These are phyloP conservation scores for Perizoma flavofasciatum DNA, from an alignment of 2,888 invertebrate species.

Conservation along the genomic window DNA sequence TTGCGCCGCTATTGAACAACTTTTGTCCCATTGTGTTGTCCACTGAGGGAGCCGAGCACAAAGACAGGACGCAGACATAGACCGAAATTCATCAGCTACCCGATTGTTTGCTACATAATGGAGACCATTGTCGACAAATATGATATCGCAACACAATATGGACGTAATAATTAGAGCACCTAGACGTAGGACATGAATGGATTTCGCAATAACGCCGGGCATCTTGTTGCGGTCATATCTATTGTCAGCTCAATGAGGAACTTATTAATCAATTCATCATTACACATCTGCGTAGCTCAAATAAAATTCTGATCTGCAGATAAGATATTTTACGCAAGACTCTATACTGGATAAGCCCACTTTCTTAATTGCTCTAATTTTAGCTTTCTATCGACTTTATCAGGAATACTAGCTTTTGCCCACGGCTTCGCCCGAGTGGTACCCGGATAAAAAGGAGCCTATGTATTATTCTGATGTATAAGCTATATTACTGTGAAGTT, in stretches of 20 bases:
- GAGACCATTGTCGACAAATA: constrained; percentile 82
- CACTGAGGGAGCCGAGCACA: constrained; percentile 78
- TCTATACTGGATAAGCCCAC: no score
- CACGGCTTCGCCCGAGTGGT: no score
- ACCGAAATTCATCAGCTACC: constrained; percentile 84
- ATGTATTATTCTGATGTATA: no score
- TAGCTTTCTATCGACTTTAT: no score
- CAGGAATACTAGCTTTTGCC: no score
- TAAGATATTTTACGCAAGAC: no score
- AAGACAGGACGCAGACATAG: constrained; percentile 81
- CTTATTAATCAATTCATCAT: not conserved
- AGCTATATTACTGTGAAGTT: no score
- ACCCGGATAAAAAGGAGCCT: no score
- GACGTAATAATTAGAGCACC: constrained; percentile 77
- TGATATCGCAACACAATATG: constrained; percentile 81
- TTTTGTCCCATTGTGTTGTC: constrained; percentile 83
- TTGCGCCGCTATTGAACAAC: constrained; percentile 81
- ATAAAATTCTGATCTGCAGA: no score
- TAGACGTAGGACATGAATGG: constrained; percentile 46
- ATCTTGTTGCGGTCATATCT: constrained; percentile 15
- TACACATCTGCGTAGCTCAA: no score
- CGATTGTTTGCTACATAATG: constrained; percentile 84
- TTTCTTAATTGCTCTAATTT: no score
- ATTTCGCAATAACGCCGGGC: constrained; percentile 26
- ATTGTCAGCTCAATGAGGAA: not conserved